These are phyloP conservation scores for Lophius piscatorius DNA, from an alignment of 2,113 vertebrate genomes.

Conservation along the genomic window DNA sequence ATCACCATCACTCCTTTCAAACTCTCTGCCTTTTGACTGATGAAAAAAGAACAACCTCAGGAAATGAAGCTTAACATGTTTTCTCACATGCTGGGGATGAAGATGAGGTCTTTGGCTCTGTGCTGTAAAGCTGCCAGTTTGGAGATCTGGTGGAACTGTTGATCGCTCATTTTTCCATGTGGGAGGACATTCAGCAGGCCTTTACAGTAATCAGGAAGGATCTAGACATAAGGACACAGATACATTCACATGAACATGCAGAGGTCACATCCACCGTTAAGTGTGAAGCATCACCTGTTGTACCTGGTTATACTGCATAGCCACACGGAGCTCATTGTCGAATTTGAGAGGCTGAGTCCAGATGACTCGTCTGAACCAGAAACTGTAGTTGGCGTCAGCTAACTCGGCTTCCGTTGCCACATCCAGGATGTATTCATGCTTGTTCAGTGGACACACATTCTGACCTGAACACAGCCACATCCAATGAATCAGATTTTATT, in stretches of 20 bases:
- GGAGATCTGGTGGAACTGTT: conserved; percentile 89
- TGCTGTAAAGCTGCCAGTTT: conserved; percentile 93
- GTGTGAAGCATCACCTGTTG: background rate
- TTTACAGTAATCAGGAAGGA: conserved; percentile 93
- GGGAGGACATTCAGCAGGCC: conserved; percentile 88
- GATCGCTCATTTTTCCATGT: conserved; percentile 81
- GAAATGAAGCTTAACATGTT: too few relatives aligned
- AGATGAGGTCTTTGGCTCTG: conserved; percentile 86
- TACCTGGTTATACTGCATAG: conserved; percentile 95
- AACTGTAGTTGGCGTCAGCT: conserved; percentile 84
- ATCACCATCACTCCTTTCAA: too few relatives aligned
- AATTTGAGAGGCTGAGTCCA: conserved; percentile 94
- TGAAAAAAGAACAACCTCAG: background rate
- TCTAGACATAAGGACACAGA: conserved; percentile 72
- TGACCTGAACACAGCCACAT: conserved; percentile 80
- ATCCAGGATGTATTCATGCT: conserved; percentile 89
- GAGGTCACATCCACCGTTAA: background rate
- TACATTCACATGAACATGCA: background rate
- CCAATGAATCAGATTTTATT: background rate
- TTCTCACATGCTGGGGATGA: conserved; percentile 85
- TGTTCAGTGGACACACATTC: conserved; percentile 89
- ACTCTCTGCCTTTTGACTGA: too few relatives aligned
- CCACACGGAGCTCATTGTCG: conserved; percentile 92
- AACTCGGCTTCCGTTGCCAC: conserved; percentile 86
- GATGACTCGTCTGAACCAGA: conserved; percentile 94